Conservation (phyloP, 53 echinoderm and acorn worm species). For the Luidia sarsii region DNA sequence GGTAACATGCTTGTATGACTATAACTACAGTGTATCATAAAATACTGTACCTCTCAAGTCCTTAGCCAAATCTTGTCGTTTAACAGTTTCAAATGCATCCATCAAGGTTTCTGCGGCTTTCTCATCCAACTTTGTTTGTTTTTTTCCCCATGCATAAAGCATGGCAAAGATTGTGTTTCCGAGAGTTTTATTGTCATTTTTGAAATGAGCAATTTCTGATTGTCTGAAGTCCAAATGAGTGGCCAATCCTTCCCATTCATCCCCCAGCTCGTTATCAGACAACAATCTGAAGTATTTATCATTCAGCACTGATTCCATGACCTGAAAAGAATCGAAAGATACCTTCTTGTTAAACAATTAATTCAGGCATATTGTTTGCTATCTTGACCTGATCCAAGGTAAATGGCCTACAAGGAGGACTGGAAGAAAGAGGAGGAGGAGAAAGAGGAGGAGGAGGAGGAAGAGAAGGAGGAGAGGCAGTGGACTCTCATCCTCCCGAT, state of each 20-base stretch:
- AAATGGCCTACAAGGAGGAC: too few species aligned
- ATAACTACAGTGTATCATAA: background rate
- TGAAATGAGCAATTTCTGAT: background rate
- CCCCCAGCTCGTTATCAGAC: background rate
- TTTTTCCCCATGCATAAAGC: background rate
- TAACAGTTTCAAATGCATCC: background rate
- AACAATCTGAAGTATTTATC: constrained; percentile 2
- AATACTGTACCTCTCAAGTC: background rate
- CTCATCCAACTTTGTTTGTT: background rate
- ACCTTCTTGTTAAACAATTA: background rate
- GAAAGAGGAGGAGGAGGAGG: too few species aligned
- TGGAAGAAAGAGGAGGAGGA: too few species aligned
- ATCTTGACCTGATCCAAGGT: too few species aligned
- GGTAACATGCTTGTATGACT: background rate
- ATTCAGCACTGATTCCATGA: background rate
- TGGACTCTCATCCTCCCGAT: too few species aligned
- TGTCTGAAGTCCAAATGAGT: background rate
- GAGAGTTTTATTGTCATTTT: background rate
- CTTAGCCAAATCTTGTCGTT: background rate
- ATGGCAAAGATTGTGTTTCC: background rate
- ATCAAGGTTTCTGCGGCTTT: background rate
- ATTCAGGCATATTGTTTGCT: too few species aligned
- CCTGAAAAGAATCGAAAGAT: background rate
- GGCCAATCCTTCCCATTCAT: constrained; percentile 1
- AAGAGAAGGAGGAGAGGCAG: too few species aligned